Conservation (phyloP, 2,797 vertebrate species). For the Intellagama lesueurii region DNA sequence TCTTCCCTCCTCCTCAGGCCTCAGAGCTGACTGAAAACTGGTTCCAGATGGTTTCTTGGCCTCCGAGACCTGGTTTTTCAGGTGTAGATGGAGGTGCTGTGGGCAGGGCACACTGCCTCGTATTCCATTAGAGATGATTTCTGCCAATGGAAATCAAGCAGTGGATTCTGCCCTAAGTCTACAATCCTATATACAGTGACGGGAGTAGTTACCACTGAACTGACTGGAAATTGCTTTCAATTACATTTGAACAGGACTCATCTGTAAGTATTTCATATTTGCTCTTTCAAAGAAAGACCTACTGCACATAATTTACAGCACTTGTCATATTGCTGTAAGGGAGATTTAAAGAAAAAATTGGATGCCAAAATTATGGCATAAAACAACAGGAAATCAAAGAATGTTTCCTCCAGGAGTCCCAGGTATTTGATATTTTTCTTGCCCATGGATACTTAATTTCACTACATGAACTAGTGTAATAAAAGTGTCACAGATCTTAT, state of each 20-base stretch:
- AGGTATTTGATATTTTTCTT: conserved; percentile 71
- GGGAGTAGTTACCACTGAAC: not conserved
- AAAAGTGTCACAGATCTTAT: conserved; percentile 74
- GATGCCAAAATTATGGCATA: conserved; percentile 49
- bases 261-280: conserved; percentile 1
- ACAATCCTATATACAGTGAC: not conserved
- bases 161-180: not conserved
- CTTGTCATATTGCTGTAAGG: conserved; percentile 39
- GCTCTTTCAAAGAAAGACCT: conserved; percentile 37
- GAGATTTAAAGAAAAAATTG: conserved; percentile 34
- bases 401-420: conserved; percentile 67
- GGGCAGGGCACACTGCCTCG: too few relatives aligned
- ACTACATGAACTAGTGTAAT: conserved; percentile 66
- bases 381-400: conserved; percentile 67
- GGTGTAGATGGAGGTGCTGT: too few relatives aligned
- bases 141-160: not conserved
- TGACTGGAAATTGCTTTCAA: conserved; percentile 10
- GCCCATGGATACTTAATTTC: conserved; percentile 73
- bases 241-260: not conserved
- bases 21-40: too few relatives aligned
- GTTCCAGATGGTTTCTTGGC: too few relatives aligned
- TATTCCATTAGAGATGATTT: too few relatives aligned
- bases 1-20: too few relatives aligned
- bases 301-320: conserved; percentile 42
- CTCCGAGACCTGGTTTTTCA: too few relatives aligned